These are phyloP conservation scores for Aplysia californica DNA, from an alignment of 1,140 invertebrate genomes.

Conservation along the genomic window DNA sequence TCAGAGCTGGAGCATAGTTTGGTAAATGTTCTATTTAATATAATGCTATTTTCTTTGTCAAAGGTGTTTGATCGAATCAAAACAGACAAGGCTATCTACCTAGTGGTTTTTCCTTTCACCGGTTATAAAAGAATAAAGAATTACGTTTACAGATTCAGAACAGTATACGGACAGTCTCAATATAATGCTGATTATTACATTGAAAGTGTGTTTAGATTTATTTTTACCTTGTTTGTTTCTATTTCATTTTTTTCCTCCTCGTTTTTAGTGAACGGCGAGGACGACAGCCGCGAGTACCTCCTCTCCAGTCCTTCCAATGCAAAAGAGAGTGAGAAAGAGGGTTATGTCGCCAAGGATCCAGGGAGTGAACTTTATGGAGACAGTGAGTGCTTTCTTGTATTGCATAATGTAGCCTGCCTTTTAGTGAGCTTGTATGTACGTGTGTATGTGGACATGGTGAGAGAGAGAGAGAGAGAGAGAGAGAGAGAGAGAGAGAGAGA, in stretches of 20 bases:
- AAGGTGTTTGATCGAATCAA: too few species aligned
- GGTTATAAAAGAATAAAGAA: too few species aligned
- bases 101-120: too few species aligned
- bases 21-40: too few species aligned
- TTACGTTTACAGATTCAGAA: too few species aligned
- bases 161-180: too few species aligned
- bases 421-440: constrained; percentile 48
- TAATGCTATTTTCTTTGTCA: too few species aligned
- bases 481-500: background rate
- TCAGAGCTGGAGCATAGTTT: too few species aligned
- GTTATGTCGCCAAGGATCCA: constrained; percentile 83
- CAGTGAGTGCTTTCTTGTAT: constrained; percentile 71
- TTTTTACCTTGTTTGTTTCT: background rate
- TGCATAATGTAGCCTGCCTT: constrained; percentile 39
- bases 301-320: constrained; percentile 96
- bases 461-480: background rate
- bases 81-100: too few species aligned
- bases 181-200: too few species aligned
- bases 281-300: constrained; percentile 78
- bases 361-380: constrained; percentile 87
- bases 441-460: constrained; percentile 57
- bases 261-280: constrained; percentile 60
- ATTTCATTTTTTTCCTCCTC: background rate
- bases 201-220: too few species aligned
- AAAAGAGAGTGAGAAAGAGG: constrained; percentile 75